Evolutionary conservation across 2,113 vertebrate species (phyloP), one percentile per base, ranked within the genome.

Genomic region (Argyrosomus japonicus): DNA sequence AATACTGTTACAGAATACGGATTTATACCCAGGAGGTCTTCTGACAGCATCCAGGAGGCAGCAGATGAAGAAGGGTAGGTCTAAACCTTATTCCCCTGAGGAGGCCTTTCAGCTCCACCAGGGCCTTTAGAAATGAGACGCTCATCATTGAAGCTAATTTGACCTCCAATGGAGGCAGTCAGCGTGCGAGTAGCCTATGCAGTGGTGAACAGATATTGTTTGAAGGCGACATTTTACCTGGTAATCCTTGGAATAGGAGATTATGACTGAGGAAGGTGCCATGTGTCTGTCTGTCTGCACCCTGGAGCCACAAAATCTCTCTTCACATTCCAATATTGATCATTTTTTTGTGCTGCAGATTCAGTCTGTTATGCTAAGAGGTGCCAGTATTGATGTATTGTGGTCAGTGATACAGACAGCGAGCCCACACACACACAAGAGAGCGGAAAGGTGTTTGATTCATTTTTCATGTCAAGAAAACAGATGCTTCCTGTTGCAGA

Each of bases 91-190:
- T 79, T 88, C 86, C 87, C 89, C 73, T 0, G 53, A 80, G 89
- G 47, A 74, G 73, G 60, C 60, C 77, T 68, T 71, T 88, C 84
- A 77, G 84, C 73, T 76, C 83, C 87, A 82, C 43, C 72, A 56
- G 77, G 90, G 63, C 73, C 75, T 89, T 88, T 80, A 75, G 70
- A 87, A 68, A 88, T 57, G 71, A 92, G 77, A 67, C 76, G 79
- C 89, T 87, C 89, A 83, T 93, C 90, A 88, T 84, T 80, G 88
- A 68, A 84, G 86, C 92, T 91, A 85, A 93, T 93, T 61, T 89
- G 85, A 76, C 63, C 85, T 88, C 76, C 77, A 87, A 77, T 85
- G 78, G 86, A 87, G 64, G 82, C 80, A 58, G 65, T 61, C 85
- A 85, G 83, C 69, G 2, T 90, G 86, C 17, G 18, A 43, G 61